These are phyloP conservation scores for Sclerodermus sp. DNA, from an alignment of 2,888 invertebrate species.

Conservation along the genomic window DNA sequence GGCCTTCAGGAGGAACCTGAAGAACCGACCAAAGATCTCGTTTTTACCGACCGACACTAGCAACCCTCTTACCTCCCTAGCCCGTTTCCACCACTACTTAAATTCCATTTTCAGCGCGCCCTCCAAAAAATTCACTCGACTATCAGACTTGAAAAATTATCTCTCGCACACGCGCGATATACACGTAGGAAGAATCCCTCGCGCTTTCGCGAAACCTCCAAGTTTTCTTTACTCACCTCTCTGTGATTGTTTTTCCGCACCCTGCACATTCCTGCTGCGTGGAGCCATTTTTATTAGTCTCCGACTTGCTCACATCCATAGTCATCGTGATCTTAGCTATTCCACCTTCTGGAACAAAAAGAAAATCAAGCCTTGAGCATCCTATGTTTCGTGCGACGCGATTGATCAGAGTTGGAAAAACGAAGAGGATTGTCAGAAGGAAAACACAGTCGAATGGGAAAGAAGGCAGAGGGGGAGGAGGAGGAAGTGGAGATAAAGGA, in stretches of 20 bases:
- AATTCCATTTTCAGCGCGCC: too few species aligned
- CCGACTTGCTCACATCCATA: slow-evolving; percentile 86
- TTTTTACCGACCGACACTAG: slow-evolving; percentile 29
- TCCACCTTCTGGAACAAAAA: slow-evolving; percentile 44
- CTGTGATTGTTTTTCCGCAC: slow-evolving; percentile 91
- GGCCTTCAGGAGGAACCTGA: slow-evolving; percentile 83
- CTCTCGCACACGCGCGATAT: too few species aligned
- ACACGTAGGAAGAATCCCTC: too few species aligned
- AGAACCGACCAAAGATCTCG: slow-evolving; percentile 32
- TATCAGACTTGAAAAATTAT: too few species aligned
- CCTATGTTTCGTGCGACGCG: too few species aligned
- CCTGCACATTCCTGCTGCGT: slow-evolving; percentile 84
- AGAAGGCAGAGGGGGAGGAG: background rate
- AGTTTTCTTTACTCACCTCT: slow-evolving; percentile 58
- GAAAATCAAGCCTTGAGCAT: too few species aligned
- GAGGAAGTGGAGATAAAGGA: background rate
- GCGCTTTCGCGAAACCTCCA: too few species aligned
- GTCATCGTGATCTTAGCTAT: slow-evolving; percentile 68
- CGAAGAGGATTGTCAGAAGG: too few species aligned
- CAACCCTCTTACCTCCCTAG: too few species aligned
- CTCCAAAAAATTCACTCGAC: too few species aligned
- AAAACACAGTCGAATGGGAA: too few species aligned
- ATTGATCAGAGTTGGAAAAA: background rate
- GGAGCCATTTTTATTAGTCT: slow-evolving; percentile 61
- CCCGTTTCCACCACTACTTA: too few species aligned